Evolutionary conservation across 2,113 vertebrate genomes (phyloP).

Genomic region (Cichladusa arquata): DNA sequence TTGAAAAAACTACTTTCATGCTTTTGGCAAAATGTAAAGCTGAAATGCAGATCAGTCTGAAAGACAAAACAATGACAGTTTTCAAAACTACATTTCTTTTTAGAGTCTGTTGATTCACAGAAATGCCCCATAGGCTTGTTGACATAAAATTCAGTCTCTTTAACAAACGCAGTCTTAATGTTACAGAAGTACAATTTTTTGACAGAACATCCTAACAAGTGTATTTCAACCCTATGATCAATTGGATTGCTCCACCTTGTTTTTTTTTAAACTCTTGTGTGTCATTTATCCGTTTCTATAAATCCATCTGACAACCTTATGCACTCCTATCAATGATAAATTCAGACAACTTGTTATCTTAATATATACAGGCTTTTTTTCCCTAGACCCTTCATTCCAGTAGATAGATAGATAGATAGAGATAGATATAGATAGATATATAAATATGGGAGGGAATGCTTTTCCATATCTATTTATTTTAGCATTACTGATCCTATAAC

Average conservation of each 20-base stretch:
- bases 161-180: background rate
- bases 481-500: background rate
- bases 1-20: background rate
- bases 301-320: background rate
- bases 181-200: background rate
- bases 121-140: background rate
- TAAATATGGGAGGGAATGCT: background rate
- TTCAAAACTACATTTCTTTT: background rate
- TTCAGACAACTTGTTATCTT: background rate
- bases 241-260: background rate
- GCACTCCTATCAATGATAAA: background rate
- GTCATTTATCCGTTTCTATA: background rate
- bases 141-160: background rate
- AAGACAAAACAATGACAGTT: background rate
- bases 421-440: no score
- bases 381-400: background rate
- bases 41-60: background rate
- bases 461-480: background rate
- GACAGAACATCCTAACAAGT: background rate
- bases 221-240: background rate
- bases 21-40: background rate
- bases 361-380: background rate
- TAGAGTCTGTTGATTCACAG: background rate
- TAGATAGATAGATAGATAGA: background rate
- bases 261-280: background rate